These are phyloP conservation scores for Crambe crambe DNA, from an alignment of 37 sponge, comb jelly and placozoan genomes.

Conservation along the genomic window DNA sequence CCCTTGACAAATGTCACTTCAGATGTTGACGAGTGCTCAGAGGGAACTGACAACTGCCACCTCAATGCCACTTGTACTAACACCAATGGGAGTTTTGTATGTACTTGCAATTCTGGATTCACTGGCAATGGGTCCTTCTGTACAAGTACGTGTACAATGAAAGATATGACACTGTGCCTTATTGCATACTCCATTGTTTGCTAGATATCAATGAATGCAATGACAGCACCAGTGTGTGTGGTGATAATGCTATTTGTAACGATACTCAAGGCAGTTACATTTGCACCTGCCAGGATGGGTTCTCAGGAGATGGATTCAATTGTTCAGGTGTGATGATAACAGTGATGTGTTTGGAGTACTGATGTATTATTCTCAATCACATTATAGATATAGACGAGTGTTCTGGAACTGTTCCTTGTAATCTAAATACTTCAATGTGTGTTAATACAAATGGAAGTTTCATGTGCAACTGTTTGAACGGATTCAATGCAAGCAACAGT, in stretches of 20 bases:
- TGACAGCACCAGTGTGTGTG: neutral
- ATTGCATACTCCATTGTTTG: too few species aligned
- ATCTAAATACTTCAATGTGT: constrained; percentile 10
- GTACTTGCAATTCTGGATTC: neutral
- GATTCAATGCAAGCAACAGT: constrained; percentile 15
- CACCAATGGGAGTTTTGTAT: constrained; percentile 1
- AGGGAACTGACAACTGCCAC: neutral
- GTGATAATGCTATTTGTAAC: constrained; percentile 19
- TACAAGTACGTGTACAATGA: neutral
- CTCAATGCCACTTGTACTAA: constrained; percentile 11
- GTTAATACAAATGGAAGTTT: constrained; percentile 28
- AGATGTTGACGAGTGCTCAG: constrained; percentile 12
- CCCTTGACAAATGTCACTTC: too few species aligned
- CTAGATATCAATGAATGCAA: constrained; percentile 51
- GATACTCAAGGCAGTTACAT: constrained; percentile 35
- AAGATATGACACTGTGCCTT: too few species aligned
- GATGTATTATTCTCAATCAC: neutral
- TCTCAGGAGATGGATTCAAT: constrained; percentile 9
- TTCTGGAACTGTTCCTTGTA: neutral
- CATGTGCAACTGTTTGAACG: constrained; percentile 29
- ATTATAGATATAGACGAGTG: constrained; percentile 43
- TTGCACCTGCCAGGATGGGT: constrained; percentile 48
- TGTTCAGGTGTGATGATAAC: neutral
- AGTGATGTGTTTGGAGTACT: neutral
- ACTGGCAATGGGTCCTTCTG: neutral